Percentiles rank a stretch among this genome's conserved stretches.
phyloP scores from a whole-genome alignment of 2,888 invertebrate species.

The Aphidoletes aphidimyza region DNA sequence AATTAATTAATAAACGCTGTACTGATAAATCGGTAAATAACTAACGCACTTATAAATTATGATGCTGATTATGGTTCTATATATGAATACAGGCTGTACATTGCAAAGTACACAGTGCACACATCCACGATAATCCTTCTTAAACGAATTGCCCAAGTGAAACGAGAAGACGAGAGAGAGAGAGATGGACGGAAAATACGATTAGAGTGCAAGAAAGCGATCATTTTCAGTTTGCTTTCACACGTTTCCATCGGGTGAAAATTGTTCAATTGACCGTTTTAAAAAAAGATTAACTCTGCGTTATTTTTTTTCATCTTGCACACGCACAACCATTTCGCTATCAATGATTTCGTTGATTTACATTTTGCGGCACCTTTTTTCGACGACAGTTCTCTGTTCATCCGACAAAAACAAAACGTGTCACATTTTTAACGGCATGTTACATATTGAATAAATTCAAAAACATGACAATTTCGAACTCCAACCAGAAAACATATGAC shows the following conservation, averaged over 20 bases:
- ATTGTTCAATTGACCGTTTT: neutral
- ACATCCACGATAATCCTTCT: neutral
- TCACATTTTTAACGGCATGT: slow-evolving; percentile 44
- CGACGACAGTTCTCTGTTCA: neutral
- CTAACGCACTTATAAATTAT: slow-evolving; percentile 9
- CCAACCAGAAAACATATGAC: slow-evolving; percentile 32
- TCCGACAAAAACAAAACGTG: neutral
- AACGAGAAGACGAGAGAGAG: neutral
- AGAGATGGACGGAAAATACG: neutral
- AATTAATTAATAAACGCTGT: slow-evolving; percentile 47
- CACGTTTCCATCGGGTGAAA: neutral
- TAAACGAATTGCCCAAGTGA: neutral
- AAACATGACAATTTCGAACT: slow-evolving; percentile 28
- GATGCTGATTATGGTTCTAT: neutral
- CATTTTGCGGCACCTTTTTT: slow-evolving; percentile 11
- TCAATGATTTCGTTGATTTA: neutral
- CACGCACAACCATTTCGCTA: too few species aligned
- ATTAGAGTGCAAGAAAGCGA: neutral
- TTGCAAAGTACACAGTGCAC: neutral
- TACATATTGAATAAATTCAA: slow-evolving; percentile 40
- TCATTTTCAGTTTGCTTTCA: neutral
- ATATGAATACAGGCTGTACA: too few species aligned
- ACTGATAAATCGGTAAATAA: slow-evolving; percentile 1
- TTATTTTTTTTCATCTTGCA: too few species aligned
- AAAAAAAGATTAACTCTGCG: neutral